These are phyloP conservation scores for Wiebesia pumilae DNA, from an alignment of 1,140 invertebrate genomes.

Conservation along the genomic window DNA sequence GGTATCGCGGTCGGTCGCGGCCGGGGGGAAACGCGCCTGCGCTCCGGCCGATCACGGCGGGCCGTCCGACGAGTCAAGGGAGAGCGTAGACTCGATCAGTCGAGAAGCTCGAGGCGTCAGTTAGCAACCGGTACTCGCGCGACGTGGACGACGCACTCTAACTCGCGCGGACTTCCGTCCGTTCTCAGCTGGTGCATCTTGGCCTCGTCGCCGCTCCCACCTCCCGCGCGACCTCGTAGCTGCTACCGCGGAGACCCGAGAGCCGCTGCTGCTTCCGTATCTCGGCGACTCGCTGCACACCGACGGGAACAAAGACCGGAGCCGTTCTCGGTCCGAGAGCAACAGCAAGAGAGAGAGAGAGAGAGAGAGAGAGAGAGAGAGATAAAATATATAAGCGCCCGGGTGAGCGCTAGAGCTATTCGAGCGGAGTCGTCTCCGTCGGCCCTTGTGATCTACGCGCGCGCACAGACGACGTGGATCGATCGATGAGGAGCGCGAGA, in stretches of 20 bases:
- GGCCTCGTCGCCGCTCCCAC: neutral
- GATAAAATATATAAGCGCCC: too few relatives aligned
- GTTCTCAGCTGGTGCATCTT: neutral
- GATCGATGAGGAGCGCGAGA: neutral
- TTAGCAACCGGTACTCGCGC: constrained; percentile 72
- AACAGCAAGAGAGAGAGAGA: too few relatives aligned
- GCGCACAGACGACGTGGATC: neutral
- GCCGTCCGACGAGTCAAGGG: neutral
- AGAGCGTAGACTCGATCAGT: constrained; percentile 1
- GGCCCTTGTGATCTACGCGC: neutral
- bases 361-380: too few relatives aligned
- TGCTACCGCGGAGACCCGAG: too few relatives aligned
- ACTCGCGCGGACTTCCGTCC: neutral
- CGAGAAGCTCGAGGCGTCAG: constrained; percentile 64
- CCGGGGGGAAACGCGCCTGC: neutral
- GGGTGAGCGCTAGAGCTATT: too few relatives aligned
- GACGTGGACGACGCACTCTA: constrained; percentile 50
- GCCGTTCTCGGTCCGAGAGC: too few relatives aligned
- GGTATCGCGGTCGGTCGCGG: neutral
- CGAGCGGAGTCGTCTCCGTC: neutral
- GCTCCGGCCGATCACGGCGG: neutral
- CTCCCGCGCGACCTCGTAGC: too few relatives aligned
- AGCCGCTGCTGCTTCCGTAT: neutral
- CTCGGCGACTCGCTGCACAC: too few relatives aligned
- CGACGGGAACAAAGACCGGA: neutral